A percentile compares a stretch with the other conserved stretches of the same genome.
Evolutionary conservation across 2,888 invertebrate species (phyloP).

Genomic region (Lepidochitona cinerea): DNA sequence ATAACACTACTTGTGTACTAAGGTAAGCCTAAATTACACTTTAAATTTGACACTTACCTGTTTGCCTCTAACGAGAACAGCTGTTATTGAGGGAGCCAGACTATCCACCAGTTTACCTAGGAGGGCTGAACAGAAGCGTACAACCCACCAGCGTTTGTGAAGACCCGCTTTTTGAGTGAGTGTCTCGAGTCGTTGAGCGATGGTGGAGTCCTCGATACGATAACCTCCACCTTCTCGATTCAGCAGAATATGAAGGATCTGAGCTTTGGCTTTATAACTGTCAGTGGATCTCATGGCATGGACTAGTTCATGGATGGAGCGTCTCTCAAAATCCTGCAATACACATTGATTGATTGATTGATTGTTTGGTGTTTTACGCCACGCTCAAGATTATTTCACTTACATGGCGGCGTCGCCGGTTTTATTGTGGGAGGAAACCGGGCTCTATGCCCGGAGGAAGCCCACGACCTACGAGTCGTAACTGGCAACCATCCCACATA

Average conservation of each 20-base stretch:
- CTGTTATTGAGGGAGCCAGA: slow-evolving; percentile 98
- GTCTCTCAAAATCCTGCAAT: slow-evolving; percentile 74
- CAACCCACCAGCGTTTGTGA: slow-evolving; percentile 77
- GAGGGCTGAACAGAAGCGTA: slow-evolving; percentile 94
- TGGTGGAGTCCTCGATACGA: slow-evolving; percentile 76
- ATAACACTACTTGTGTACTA: not conserved
- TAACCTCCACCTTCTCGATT: slow-evolving; percentile 86
- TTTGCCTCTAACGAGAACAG: slow-evolving; percentile 97
- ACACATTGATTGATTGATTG: not conserved
- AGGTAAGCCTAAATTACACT: not conserved
- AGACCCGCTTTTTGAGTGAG: slow-evolving; percentile 69
- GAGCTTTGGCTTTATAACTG: slow-evolving; percentile 85
- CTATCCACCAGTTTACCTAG: slow-evolving; percentile 96
- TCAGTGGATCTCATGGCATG: slow-evolving; percentile 79
- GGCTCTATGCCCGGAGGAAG: not conserved
- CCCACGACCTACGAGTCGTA: not conserved
- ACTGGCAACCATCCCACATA: no score
- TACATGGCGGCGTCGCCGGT: not conserved
- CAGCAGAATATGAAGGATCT: slow-evolving; percentile 86
- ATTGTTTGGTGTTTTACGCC: not conserved
- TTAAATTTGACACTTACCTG: slow-evolving; percentile 77
- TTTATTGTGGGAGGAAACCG: no score
- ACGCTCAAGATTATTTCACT: not conserved
- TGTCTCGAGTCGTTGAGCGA: slow-evolving; percentile 70
- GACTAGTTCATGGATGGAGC: slow-evolving; percentile 83